phyloP scores from a whole-genome alignment of 1,140 invertebrate genomes.

The Camponotus floridanus region DNA sequence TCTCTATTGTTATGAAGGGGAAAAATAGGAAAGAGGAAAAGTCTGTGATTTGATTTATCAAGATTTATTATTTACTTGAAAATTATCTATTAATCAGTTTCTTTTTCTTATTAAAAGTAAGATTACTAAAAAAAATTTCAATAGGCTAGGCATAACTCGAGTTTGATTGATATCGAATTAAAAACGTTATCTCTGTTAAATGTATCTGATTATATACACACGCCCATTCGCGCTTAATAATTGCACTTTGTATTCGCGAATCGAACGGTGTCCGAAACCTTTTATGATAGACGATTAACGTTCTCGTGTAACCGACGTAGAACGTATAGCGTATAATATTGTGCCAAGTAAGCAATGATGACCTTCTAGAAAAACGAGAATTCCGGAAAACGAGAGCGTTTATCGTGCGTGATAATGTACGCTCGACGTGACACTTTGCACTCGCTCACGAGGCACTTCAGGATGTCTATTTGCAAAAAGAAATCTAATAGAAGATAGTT shows the following conservation, averaged over 20 bases:
- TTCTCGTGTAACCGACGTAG: neutral
- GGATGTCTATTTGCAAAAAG: conserved; percentile 39
- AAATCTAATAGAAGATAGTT: conserved; percentile 37
- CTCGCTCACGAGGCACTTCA: conserved; percentile 38
- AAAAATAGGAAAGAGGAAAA: too few species aligned
- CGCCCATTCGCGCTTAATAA: neutral
- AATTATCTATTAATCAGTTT: neutral
- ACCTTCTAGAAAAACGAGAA: neutral
- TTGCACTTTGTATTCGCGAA: neutral
- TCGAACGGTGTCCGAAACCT: neutral
- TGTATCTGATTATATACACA: too few species aligned
- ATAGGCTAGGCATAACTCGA: neutral
- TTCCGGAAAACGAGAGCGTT: neutral
- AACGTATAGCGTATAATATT: neutral
- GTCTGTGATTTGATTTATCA: too few species aligned
- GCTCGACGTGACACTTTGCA: conserved; percentile 29
- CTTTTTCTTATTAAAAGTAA: neutral
- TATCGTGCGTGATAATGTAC: conserved; percentile 54
- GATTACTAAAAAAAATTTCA: neutral
- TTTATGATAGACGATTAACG: neutral
- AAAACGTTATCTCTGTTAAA: neutral
- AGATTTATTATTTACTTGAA: neutral
- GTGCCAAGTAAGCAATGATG: neutral
- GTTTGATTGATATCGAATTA: neutral
- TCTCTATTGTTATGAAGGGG: too few species aligned